Evolutionary conservation across 2,797 vertebrate genomes (phyloP).

Genomic region (Gallinago stenura): DNA sequence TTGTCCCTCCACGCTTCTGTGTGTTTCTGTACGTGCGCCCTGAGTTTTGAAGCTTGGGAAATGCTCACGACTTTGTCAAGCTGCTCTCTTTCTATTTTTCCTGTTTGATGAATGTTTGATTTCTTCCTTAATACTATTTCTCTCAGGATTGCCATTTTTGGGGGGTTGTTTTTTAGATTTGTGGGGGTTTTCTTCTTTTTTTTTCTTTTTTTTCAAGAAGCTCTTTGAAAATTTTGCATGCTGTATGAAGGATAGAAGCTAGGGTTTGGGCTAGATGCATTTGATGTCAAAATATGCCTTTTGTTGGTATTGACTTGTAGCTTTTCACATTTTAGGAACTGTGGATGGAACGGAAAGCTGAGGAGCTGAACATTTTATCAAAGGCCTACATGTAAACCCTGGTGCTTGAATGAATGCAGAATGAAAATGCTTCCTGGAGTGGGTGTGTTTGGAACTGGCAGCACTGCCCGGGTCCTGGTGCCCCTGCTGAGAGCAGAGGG

Average conservation of each 20-base stretch:
- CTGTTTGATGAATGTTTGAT: background rate
- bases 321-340: slow-evolving; percentile 52
- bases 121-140: background rate
- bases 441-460: slow-evolving; percentile 96
- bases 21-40: background rate
- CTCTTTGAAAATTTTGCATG: background rate
- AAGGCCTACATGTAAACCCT: slow-evolving; percentile 4
- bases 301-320: background rate
- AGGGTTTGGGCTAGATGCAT: background rate
- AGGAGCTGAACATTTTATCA: background rate
- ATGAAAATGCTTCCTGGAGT: slow-evolving; percentile 94
- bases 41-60: background rate
- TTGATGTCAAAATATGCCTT: background rate
- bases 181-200: background rate
- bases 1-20: accelerated
- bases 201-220: background rate
- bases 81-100: background rate
- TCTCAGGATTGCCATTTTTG: background rate
- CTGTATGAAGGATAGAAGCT: accelerated
- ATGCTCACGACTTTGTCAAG: background rate
- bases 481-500: slow-evolving; percentile 93
- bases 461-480: slow-evolving; percentile 91
- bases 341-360: slow-evolving; percentile 12
- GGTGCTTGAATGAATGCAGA: slow-evolving; percentile 26
- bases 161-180: background rate